Evolutionary conservation across 2,797 vertebrate genomes (phyloP).

Genomic region (Platyrinchus mystaceus): DNA sequence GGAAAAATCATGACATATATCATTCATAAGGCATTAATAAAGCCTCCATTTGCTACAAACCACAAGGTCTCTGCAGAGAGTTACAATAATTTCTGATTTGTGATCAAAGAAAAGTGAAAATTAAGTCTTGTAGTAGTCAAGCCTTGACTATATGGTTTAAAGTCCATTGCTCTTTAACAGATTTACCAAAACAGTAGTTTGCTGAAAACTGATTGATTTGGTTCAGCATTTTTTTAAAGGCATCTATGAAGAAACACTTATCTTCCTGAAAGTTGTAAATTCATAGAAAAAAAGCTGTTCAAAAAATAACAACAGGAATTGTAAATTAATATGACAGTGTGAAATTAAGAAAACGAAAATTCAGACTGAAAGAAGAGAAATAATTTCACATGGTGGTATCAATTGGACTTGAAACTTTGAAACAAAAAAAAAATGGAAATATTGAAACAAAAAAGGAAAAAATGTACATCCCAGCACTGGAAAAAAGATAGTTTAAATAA

Average conservation of each 20-base stretch:
- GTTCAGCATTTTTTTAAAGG: not conserved
- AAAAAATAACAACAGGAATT: not conserved
- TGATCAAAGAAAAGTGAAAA: not conserved
- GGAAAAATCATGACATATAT: not conserved
- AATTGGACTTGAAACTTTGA: not conserved
- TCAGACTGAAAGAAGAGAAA: not conserved
- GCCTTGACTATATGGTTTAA: not conserved
- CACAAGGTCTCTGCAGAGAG: not conserved
- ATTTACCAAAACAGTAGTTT: not conserved
- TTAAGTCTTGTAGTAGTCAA: not conserved
- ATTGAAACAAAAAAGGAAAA: not conserved
- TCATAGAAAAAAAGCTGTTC: not conserved
- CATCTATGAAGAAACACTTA: not conserved
- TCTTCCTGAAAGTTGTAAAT: not conserved
- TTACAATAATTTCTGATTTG: not conserved
- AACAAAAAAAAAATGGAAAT: not conserved
- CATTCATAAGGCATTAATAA: not conserved
- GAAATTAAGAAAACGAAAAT: not conserved
- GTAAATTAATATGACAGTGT: not conserved
- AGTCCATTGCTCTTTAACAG: not conserved
- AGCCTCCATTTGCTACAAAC: not conserved
- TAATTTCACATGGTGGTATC: not conserved
- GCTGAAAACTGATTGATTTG: not conserved
- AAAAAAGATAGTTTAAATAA: constrained; percentile 17
- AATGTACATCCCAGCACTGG: not conserved